A percentile compares a stretch with the other conserved stretches of the same genome.
Conservation (phyloP, 2,888 invertebrate genomes). For the Heterodera filipjevi region DNA sequence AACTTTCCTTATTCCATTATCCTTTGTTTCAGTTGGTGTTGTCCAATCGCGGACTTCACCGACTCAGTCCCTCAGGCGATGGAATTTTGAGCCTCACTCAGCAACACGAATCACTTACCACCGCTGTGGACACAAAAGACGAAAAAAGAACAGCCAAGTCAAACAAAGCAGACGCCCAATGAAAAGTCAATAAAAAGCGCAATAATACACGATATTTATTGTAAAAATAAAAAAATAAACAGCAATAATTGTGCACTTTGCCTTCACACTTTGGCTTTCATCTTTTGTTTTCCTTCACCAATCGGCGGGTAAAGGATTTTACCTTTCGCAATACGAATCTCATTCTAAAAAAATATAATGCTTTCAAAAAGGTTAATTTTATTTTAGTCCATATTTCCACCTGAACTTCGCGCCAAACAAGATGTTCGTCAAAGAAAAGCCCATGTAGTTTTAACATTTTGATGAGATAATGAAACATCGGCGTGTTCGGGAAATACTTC, state of each 20-base stretch:
- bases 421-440: constrained; percentile 62
- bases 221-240: background rate
- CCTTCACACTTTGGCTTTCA: background rate
- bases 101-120: background rate
- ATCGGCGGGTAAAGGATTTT: constrained; percentile 30
- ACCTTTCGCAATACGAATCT: constrained; percentile 25
- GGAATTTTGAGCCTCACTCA: background rate
- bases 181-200: too few relatives aligned
- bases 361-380: too few relatives aligned
- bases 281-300: constrained; percentile 28
- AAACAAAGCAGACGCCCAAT: too few relatives aligned
- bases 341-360: constrained; percentile 31
- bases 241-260: background rate
- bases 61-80: background rate
- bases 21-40: constrained; percentile 8
- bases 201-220: background rate
- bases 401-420: constrained; percentile 60
- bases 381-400: too few relatives aligned
- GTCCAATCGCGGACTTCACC: constrained; percentile 9
- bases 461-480: constrained; percentile 65
- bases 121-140: too few relatives aligned
- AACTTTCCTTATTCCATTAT: too few relatives aligned
- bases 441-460: constrained; percentile 63
- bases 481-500: constrained; percentile 62
- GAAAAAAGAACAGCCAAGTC: too few relatives aligned